Conservation (phyloP, 2,797 vertebrate species). For the Pseudochirops cupreus region DNA sequence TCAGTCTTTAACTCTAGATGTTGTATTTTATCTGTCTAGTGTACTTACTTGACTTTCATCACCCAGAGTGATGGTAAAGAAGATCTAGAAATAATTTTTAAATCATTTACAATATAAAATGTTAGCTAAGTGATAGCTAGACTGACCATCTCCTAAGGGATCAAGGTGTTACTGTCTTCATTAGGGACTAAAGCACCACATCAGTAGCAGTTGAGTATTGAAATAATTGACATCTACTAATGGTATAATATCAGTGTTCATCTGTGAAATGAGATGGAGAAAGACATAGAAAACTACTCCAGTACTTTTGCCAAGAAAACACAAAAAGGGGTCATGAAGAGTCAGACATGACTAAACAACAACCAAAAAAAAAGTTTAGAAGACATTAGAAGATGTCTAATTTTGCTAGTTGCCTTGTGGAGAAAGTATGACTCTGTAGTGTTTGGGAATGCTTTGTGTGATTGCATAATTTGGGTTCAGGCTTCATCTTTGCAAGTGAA, state of each 20-base stretch:
- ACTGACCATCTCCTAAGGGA: not conserved
- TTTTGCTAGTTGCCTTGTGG: too few species aligned
- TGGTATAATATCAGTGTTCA: too few species aligned
- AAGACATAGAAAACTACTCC: not conserved
- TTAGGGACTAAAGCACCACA: not conserved
- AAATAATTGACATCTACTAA: not conserved
- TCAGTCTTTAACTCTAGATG: not conserved
- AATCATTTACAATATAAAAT: not conserved
- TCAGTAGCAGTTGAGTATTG: not conserved
- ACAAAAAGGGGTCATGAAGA: not conserved
- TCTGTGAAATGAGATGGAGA: not conserved
- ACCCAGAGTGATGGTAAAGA: not conserved
- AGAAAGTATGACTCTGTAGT: not conserved
- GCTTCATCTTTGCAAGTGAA: not conserved
- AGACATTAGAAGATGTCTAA: not conserved
- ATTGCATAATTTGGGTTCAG: not conserved
- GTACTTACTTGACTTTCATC: not conserved
- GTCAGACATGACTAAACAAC: not conserved
- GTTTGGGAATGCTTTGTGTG: not conserved
- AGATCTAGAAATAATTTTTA: not conserved
- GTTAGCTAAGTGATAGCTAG: not conserved
- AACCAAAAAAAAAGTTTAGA: not conserved
- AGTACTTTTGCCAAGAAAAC: not conserved
- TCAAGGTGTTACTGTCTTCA: not conserved
- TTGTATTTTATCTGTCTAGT: not conserved